Base-by-base conservation (phyloP, 2,113 vertebrate species). In the Etheostoma cragini region DNA sequence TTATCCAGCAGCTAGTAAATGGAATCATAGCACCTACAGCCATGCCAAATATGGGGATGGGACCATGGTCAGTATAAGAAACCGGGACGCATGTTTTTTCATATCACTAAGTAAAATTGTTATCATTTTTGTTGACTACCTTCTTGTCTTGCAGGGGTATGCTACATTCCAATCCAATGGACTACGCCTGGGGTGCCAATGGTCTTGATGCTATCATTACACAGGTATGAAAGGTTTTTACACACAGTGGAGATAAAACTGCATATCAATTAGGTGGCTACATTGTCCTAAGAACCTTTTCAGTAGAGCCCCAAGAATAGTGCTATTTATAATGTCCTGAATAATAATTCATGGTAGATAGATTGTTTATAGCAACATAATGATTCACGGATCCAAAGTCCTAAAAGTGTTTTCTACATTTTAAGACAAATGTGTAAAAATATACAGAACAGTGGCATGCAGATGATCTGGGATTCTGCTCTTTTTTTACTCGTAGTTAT, bases 81-180 rank as follows among this genome's bases (percentile, higher is more conserved):
- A 22, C n/a, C 11, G 6, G 61, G 45, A 69, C 22, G 16, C 21
- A n/a, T 14, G 1, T 62, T 54, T 38, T 63, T 47, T 65, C 8
- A 24, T 52, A 15, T 21, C 7, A 35, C 8, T 47, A 22, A 30
- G 22, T 50, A 8, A 26, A 52, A n/a, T 4, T 0, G n/a, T 22
- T 2, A 14, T 19, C 8, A 1, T 6, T 22, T 35, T 65, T 50
- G 19, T 42, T 79, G 16, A 42, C 33, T 17, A 16, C 8, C 14
- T 22, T 72, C 24, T 63, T 85, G 8, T 83, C 2, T 87, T 77
- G 5, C 72, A 95, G 98, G 98, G 97, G 97, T 33, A 95, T 99
- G 93, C 88, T 99, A 85, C 98, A 99, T 93, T 99, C 98, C 16
- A 98, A 97, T 89, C 98, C 98, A 2, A 98, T 99, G 97, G 97